Base-by-base conservation (phyloP, 1,140 invertebrate species). In the Drosophila triauraria region DNA sequence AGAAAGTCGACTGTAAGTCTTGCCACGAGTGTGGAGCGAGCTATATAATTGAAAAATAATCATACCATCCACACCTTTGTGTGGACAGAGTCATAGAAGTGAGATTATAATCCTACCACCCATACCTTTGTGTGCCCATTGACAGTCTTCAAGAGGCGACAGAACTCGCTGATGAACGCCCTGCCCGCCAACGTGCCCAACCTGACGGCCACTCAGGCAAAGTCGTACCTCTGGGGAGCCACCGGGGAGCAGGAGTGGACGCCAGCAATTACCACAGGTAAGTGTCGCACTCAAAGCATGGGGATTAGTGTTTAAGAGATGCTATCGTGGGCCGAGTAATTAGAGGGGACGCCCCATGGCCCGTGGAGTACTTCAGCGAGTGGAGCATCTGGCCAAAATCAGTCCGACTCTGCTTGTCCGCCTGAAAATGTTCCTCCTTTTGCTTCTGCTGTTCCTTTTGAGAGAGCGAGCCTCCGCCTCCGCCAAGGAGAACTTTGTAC, bases 201-300 rank as follows among this genome's bases (percentile, higher is more conserved):
- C 38, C 47, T 86, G 56, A 91, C 83, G 46, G 83, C 93, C 51
- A 92, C 93, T 15, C 95, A 95, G 76, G 95, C 95, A 62, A 93
- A 96, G 40, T 97, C 96, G 0, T 93, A 97, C 30, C 93, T 98
- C 9, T 98, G 97, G 97, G 97, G 97, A 50, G 97, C 97, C 4
- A 98, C 97, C 6, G 97, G 97, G 20, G 97, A 98, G 93, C 97
- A 98, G 92, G 97, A 98, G 92, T 98, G 97, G 97, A 98, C 97
- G 7, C 97, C 97, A n/a, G 97, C 97, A 23, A 94, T 98, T 35
- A 98, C 97, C 4, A 98, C 97, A 93, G 97, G 97, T 98, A 92
- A 93, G 92, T 93, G 76, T 69, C 35, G 43, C 15, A n/a, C 23
- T 40, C 44, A 54, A 59, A 58, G 27, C 51, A 17, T 47, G 61